phyloP scores from a whole-genome alignment of 2,888 invertebrate genomes.

The Autographa gamma region DNA sequence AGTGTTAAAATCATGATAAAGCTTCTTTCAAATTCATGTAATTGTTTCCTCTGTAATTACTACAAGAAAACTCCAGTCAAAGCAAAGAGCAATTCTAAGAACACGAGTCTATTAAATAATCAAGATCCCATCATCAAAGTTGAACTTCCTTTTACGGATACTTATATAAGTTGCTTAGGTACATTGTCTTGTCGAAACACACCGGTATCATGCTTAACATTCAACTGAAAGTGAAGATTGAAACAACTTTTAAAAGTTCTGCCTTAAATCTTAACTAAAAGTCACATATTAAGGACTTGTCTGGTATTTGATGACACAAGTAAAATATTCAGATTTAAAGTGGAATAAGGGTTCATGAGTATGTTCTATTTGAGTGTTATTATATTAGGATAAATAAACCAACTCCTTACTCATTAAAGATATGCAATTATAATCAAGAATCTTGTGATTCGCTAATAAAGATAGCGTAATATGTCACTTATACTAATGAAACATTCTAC shows the following conservation, averaged over 20 bases:
- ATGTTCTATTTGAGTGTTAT: too few relatives aligned
- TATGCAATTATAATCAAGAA: too few relatives aligned
- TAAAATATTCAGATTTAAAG: too few relatives aligned
- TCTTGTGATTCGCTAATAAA: too few relatives aligned
- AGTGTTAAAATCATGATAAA: conserved; percentile 12
- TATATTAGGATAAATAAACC: too few relatives aligned
- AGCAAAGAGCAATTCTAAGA: conserved; percentile 22
- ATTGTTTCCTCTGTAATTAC: conserved; percentile 13
- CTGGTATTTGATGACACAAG: neutral
- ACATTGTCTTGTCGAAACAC: conserved; percentile 22
- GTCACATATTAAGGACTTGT: too few relatives aligned
- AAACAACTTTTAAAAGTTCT: conserved; percentile 3
- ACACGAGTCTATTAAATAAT: conserved; percentile 41
- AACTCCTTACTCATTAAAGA: too few relatives aligned
- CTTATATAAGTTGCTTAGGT: conserved; percentile 12
- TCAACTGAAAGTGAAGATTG: conserved; percentile 16
- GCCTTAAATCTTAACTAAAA: too few relatives aligned
- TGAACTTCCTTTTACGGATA: conserved; percentile 22
- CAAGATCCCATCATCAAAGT: conserved; percentile 23
- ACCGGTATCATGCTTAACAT: conserved; percentile 21
- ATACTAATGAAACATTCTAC: too few relatives aligned
- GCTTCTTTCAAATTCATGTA: conserved; percentile 5
- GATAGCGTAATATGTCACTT: too few relatives aligned
- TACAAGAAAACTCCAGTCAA: conserved; percentile 17
- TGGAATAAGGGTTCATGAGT: too few relatives aligned